Evolutionary conservation across 2,888 invertebrate species (phyloP), one percentile per base, ranked within the genome.

Genomic region (Palloptera scutellata): DNA sequence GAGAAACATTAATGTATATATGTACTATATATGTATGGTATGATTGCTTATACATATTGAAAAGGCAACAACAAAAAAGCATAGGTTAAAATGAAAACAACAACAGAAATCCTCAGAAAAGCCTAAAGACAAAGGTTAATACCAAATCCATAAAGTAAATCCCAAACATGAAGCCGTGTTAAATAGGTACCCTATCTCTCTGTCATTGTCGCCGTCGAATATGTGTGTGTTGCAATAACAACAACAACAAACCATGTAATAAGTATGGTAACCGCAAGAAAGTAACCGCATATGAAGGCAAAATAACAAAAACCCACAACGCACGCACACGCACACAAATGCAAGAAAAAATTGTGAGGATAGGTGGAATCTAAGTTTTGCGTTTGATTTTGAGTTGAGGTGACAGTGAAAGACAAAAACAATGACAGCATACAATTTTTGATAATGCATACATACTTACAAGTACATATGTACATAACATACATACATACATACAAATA

Each of bases 131-230:
- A 30, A 2, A 30, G 30, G 30, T 30, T 61, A 60, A 66, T 63
- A 63, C 63, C 67, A 63, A 58, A 67, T 59, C 62, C 67, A 63
- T 63, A 59, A 59, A 67, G 59, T 67, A 67, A 67, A 63, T 63
- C 48, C 48, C 43, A 62, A 67, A 60, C 58, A 63, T 67, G 59
- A 45, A 4, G 30, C 30, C 30, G 6, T 30, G 30, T 2, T 30
- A n/a, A n/a, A n/a, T n/a, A n/a, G n/a, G 30, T 30, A 30, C 30
- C 30, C 30, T 4, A 30, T 30, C 30, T 30, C 55, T 51, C 66
- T n/a, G n/a, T 45, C 61, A 61, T 66, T 30, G 30, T 30, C 6
- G 30, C 6, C 6, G 30, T 30, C 6, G 30, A 30, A 6, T 30
- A 6, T 6, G 30, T 30, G 30, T 30, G 30, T 30, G 6, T 30